phyloP scores from a whole-genome alignment of 92 coral and sea anemone genomes.

The Pocillopora grandis region DNA sequence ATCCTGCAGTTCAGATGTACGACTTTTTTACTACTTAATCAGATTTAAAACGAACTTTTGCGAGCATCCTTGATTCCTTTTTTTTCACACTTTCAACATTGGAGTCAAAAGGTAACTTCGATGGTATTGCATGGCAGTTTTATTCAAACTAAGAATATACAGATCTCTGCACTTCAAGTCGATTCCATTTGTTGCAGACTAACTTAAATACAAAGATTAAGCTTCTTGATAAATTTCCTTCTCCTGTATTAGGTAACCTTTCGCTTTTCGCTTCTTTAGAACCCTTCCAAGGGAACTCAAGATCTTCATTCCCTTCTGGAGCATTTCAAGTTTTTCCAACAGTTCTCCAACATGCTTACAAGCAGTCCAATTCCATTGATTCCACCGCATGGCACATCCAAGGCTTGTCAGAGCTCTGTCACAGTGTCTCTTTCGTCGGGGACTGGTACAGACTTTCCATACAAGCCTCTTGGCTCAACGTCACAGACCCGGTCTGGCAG shows the following conservation, averaged over 20 bases:
- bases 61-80: too few relatives aligned
- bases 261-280: conserved; percentile 30
- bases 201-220: too few relatives aligned
- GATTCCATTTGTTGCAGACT: too few relatives aligned
- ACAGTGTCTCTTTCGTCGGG: conserved; percentile 74
- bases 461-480: conserved; percentile 85
- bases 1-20: too few relatives aligned
- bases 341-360: conserved; percentile 62
- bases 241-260: neutral
- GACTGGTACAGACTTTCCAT: conserved; percentile 81
- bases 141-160: too few relatives aligned
- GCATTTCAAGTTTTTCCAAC: conserved; percentile 82
- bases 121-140: too few relatives aligned
- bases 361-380: conserved; percentile 47
- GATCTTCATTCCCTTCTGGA: conserved; percentile 70
- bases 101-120: too few relatives aligned
- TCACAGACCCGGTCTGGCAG: conserved; percentile 73
- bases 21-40: too few relatives aligned
- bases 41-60: too few relatives aligned
- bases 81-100: too few relatives aligned
- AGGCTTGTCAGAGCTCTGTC: conserved; percentile 89
- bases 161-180: too few relatives aligned
- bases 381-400: conserved; percentile 59
- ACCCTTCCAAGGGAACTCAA: conserved; percentile 50
- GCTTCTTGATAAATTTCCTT: too few relatives aligned